Conservation (phyloP, 2,797 vertebrate genomes). For the Clarias laeviceps region DNA sequence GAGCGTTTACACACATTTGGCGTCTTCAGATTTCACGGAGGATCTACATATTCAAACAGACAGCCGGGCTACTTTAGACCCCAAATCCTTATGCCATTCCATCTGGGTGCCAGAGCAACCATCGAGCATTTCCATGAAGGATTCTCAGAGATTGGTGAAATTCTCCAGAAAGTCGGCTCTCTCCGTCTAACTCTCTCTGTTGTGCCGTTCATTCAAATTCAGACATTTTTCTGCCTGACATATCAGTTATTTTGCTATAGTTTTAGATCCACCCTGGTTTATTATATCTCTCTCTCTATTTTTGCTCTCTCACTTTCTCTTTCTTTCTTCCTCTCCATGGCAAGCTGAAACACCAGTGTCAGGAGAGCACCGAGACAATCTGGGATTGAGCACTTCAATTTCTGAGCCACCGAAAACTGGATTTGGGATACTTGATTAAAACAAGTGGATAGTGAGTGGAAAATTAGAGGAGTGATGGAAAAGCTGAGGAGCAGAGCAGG, state of each 20-base stretch:
- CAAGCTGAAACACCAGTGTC: slow-evolving; percentile 16
- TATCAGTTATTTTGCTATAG: slow-evolving; percentile 36
- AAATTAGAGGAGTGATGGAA: slow-evolving; percentile 36
- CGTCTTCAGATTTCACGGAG: slow-evolving; percentile 23
- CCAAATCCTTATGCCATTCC: background rate
- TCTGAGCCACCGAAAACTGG: slow-evolving; percentile 39
- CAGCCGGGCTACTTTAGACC: background rate
- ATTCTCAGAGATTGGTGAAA: slow-evolving; percentile 20
- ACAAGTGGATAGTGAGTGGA: slow-evolving; percentile 43
- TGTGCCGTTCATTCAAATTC: background rate
- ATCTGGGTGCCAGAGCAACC: slow-evolving; percentile 28
- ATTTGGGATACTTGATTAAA: slow-evolving; percentile 50
- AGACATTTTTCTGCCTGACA: background rate
- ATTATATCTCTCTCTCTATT: background rate
- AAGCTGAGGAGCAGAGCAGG: background rate
- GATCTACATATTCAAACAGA: background rate
- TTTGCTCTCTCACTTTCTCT: background rate
- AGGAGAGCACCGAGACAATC: slow-evolving; percentile 35
- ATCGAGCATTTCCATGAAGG: slow-evolving; percentile 25
- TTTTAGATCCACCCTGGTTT: slow-evolving; percentile 18
- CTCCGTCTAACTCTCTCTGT: background rate
- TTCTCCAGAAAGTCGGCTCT: background rate
- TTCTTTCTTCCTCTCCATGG: background rate
- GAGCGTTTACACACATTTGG: slow-evolving; percentile 45
- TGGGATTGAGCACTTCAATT: slow-evolving; percentile 39